Percentiles rank a stretch among this genome's conserved stretches.
phyloP scores from a whole-genome alignment of 1,140 invertebrate species.

The Sycophaga agraensis region DNA sequence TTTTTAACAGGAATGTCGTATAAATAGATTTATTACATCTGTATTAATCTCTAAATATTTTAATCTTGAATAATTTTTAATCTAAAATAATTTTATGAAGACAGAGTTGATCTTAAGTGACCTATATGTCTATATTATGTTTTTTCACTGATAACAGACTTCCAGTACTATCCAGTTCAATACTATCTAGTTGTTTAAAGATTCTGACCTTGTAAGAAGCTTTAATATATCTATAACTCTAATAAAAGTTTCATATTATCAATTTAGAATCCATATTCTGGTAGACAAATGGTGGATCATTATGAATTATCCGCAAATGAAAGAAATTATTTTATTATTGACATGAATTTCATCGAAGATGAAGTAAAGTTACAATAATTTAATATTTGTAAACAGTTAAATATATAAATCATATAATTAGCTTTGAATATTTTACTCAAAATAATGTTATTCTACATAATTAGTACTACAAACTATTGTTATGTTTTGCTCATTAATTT shows the following conservation, averaged over 20 bases:
- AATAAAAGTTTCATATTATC: constrained; percentile 18
- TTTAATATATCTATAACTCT: constrained; percentile 15
- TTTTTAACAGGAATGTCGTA: too few species aligned
- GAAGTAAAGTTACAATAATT: constrained; percentile 33
- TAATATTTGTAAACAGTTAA: too few species aligned
- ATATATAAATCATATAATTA: too few species aligned
- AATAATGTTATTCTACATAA: too few species aligned
- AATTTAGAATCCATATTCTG: neutral
- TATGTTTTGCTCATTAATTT: neutral
- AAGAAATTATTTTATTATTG: constrained; percentile 34
- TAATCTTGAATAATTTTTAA: neutral
- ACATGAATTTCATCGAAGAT: constrained; percentile 33
- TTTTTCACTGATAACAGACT: constrained; percentile 14
- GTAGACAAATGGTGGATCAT: constrained; percentile 18
- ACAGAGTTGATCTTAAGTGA: constrained; percentile 28
- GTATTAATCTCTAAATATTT: too few species aligned
- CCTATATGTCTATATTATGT: constrained; percentile 25
- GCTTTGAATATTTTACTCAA: too few species aligned
- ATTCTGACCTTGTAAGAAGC: neutral
- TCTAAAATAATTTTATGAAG: neutral
- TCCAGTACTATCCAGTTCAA: too few species aligned
- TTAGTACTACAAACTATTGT: neutral
- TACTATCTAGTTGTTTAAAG: too few species aligned
- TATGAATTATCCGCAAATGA: constrained; percentile 15
- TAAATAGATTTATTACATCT: too few species aligned